A percentile compares a stretch with the other conserved stretches of the same genome.
These are phyloP conservation scores for Linnaemya vulpina DNA, from an alignment of 2,888 invertebrate genomes.

Conservation along the genomic window DNA sequence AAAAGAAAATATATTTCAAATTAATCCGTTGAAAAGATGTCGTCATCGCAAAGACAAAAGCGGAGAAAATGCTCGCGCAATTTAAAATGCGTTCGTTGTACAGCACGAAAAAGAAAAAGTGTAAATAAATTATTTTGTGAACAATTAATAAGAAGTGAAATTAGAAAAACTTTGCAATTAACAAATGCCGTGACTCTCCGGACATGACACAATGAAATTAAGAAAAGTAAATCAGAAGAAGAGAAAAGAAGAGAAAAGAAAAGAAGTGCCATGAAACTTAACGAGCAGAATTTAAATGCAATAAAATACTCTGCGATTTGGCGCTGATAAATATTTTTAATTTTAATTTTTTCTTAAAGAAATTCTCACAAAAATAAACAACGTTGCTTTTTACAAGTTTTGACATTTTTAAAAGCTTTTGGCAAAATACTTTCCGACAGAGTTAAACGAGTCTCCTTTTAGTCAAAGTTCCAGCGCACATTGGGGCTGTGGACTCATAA, in stretches of 20 bases:
- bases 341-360: too few relatives aligned
- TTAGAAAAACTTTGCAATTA: conserved; percentile 60
- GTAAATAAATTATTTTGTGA: conserved; percentile 39
- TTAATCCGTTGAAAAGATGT: conserved; percentile 40
- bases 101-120: neutral
- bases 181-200: conserved; percentile 60
- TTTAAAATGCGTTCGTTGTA: neutral
- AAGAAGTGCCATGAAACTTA: neutral
- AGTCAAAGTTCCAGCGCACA: too few relatives aligned
- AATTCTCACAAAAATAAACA: too few relatives aligned
- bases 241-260: neutral
- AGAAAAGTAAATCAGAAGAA: neutral
- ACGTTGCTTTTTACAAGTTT: too few relatives aligned
- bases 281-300: conserved; percentile 36
- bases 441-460: too few relatives aligned
- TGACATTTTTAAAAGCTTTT: too few relatives aligned
- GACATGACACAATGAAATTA: conserved; percentile 39
- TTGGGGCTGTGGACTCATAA: too few relatives aligned
- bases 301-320: conserved; percentile 60
- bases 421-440: too few relatives aligned
- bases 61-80: too few relatives aligned
- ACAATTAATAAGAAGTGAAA: conserved; percentile 17
- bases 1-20: neutral
- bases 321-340: conserved; percentile 2
- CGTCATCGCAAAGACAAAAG: conserved; percentile 27